These are phyloP conservation scores for Sitta europaea DNA, from an alignment of 2,113 vertebrate genomes.

Conservation along the genomic window DNA sequence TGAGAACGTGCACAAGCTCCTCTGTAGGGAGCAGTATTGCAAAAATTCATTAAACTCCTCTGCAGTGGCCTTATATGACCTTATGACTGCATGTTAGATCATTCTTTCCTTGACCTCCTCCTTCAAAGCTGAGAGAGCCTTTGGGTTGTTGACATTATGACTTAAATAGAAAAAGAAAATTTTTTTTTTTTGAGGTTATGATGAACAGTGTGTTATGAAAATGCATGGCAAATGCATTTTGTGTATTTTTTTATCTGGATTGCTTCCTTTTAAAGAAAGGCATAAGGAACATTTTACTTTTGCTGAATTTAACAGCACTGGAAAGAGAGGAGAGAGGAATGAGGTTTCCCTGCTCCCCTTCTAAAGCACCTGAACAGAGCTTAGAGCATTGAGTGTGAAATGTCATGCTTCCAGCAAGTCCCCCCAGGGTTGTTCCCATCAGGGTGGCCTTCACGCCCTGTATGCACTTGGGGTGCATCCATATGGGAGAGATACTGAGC, in stretches of 20 bases:
- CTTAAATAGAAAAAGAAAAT: background rate
- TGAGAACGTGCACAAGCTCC: background rate
- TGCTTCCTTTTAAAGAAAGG: background rate
- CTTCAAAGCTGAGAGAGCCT: background rate
- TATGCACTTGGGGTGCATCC: background rate
- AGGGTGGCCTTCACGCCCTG: accelerated
- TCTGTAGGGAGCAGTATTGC: background rate
- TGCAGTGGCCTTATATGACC: background rate
- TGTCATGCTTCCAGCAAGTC: background rate
- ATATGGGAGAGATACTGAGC: no score
- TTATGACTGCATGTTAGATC: background rate
- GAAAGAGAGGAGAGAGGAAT: background rate
- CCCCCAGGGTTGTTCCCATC: background rate
- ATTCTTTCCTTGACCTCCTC: constrained; percentile 8
- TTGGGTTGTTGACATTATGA: background rate
- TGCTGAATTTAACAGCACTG: background rate
- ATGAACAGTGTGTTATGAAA: background rate
- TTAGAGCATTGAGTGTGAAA: background rate
- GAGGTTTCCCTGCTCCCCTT: background rate
- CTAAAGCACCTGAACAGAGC: background rate
- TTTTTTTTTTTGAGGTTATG: background rate
- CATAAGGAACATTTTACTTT: background rate
- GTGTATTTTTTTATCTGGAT: background rate
- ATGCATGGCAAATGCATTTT: background rate
- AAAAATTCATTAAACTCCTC: background rate